phyloP scores from a whole-genome alignment of 2,797 vertebrate genomes.

The Eremophila alpestris region DNA sequence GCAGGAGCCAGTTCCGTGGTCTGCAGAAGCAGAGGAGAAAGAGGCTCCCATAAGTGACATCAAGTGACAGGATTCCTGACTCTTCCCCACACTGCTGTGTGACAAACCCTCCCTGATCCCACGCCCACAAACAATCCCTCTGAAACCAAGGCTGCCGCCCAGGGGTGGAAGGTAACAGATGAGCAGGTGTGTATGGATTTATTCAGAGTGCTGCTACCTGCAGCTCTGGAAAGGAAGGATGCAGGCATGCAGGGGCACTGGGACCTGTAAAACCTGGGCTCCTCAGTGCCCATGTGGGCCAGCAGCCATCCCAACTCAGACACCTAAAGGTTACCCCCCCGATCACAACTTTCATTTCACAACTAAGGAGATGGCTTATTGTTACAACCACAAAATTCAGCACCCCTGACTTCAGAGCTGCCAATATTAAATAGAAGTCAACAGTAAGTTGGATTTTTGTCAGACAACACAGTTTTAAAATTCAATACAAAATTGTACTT shows the following conservation, averaged over 20 bases:
- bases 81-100: rapidly evolving
- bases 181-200: not conserved
- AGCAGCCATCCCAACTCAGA: not conserved
- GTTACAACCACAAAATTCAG: not conserved
- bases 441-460: rapidly evolving
- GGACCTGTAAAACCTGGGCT: not conserved
- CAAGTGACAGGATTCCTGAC: not conserved
- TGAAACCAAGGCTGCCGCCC: not conserved
- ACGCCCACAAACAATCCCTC: not conserved
- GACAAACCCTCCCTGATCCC: not conserved
- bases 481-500: not conserved
- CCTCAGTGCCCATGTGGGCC: rapidly evolving
- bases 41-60: not conserved
- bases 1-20: conserved; percentile 91
- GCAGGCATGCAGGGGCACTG: not conserved
- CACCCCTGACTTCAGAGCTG: not conserved
- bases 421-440: not conserved
- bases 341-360: not conserved
- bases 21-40: conserved; percentile 66
- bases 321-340: rapidly evolving
- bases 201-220: not conserved
- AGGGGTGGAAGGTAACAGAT: rapidly evolving
- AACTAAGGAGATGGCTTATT: not conserved
- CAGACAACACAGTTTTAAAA: not conserved
- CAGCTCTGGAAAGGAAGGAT: not conserved